Conservation (phyloP, 2,888 invertebrate species). For the Nomada fucata region DNA sequence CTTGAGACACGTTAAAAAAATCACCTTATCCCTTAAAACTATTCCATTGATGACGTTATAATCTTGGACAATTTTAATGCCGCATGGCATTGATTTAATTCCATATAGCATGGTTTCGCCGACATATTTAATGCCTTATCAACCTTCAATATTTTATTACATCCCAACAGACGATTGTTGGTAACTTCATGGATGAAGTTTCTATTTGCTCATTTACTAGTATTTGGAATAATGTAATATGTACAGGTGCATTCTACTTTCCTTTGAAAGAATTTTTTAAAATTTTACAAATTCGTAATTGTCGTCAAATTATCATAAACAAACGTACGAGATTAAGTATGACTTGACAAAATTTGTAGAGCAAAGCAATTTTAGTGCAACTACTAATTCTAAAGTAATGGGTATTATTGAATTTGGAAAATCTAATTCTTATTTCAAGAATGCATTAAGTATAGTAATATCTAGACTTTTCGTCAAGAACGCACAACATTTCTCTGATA, state of each 20-base stretch:
- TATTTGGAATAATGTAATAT: background rate
- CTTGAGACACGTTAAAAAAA: no score
- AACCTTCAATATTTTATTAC: conserved; percentile 23
- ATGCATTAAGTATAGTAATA: background rate
- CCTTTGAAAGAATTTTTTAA: background rate
- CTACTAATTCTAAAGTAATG: no score
- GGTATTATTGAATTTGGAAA: background rate
- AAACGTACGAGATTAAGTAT: background rate
- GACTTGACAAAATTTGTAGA: background rate
- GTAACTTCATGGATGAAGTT: conserved; percentile 27
- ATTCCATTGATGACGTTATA: background rate
- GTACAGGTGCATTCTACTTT: background rate
- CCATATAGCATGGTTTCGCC: background rate
- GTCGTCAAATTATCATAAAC: background rate
- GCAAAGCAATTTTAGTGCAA: no score
- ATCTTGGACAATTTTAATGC: background rate
- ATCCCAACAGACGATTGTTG: conserved; percentile 52
- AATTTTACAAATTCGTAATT: background rate
- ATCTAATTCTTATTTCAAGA: background rate
- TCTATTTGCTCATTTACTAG: conserved; percentile 34
- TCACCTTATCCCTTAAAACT: background rate
- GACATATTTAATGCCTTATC: background rate
- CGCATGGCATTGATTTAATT: background rate
- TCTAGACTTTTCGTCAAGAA: no score
- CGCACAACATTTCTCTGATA: no score